A percentile compares a stretch with the other conserved stretches of the same genome.
phyloP scores from a whole-genome alignment of 2,113 vertebrate genomes.

The Balaeniceps rex region DNA sequence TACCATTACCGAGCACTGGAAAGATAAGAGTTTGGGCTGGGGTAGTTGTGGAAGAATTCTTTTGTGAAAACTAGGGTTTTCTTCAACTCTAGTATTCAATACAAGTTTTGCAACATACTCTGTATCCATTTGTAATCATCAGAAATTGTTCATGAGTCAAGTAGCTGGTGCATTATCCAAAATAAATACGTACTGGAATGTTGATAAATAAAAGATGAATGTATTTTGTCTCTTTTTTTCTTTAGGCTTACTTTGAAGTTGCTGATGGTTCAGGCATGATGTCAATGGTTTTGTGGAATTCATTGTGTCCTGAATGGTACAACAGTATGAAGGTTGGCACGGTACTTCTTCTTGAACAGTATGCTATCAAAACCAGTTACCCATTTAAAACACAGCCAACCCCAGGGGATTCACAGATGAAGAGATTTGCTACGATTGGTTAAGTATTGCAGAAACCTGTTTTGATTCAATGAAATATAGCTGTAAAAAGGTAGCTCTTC shows the following conservation, averaged over 20 bases:
- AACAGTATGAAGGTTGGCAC: conserved; percentile 81
- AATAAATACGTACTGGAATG: not conserved
- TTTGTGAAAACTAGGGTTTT: not conserved
- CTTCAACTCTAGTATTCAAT: not conserved
- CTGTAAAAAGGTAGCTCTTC: not conserved
- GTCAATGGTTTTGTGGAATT: conserved; percentile 90
- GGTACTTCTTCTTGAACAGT: conserved; percentile 85
- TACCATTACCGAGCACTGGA: not conserved
- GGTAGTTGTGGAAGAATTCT: not conserved
- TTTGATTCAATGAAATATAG: not conserved
- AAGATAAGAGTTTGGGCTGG: not conserved
- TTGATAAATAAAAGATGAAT: not conserved
- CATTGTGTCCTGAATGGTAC: conserved; percentile 89
- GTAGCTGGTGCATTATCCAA: not conserved
- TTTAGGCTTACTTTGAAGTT: conserved; percentile 90
- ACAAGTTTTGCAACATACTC: not conserved
- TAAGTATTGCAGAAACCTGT: conserved; percentile 60
- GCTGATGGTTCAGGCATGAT: conserved; percentile 88
- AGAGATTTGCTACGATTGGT: conserved; percentile 83
- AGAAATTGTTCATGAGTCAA: not conserved
- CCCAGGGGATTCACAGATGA: conserved; percentile 78
- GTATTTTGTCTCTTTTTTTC: not conserved
- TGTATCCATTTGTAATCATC: not conserved
- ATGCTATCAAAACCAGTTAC: conserved; percentile 82
- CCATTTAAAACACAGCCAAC: conserved; percentile 78